A percentile compares a stretch with the other conserved stretches of the same genome.
Conservation (phyloP, 1,140 invertebrate genomes). For the Drosophila saltans region DNA sequence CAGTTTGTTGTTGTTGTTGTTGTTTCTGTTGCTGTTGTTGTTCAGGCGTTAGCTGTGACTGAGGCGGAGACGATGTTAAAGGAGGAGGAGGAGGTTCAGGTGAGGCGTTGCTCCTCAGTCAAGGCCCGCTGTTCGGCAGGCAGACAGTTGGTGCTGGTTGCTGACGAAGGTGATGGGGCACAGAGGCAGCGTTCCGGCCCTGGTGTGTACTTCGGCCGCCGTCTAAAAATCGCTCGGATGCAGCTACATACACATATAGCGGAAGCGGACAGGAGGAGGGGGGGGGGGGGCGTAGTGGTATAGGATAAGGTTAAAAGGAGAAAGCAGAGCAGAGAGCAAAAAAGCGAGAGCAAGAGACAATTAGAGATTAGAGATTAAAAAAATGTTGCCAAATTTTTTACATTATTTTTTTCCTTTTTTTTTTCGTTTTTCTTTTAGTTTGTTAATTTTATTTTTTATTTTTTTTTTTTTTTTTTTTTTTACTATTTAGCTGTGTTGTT, state of each 20-base stretch:
- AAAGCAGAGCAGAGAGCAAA: constrained; percentile 22
- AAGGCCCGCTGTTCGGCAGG: constrained; percentile 83
- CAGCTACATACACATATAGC: constrained; percentile 84
- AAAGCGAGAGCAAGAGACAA: constrained; percentile 20
- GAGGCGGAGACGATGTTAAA: background rate
- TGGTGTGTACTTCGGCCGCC: constrained; percentile 83
- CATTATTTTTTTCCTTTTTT: background rate
- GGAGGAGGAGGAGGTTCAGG: constrained; percentile 59
- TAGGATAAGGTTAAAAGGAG: background rate
- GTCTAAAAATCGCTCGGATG: constrained; percentile 87
- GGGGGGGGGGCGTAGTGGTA: no score
- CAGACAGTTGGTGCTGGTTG: constrained; percentile 83
- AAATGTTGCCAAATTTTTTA: constrained; percentile 41
- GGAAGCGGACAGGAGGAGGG: background rate
- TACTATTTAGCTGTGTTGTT: constrained; percentile 11
- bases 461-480: background rate
- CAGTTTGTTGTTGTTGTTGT: constrained; percentile 22
- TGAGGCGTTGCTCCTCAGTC: constrained; percentile 83
- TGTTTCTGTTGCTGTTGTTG: constrained; percentile 2
- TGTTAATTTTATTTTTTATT: constrained; percentile 30
- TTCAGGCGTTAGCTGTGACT: background rate
- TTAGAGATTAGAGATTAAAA: constrained; percentile 33
- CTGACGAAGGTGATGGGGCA: constrained; percentile 84
- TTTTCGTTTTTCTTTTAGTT: constrained; percentile 25
- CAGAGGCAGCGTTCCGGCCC: constrained; percentile 83